Evolutionary conservation across 2,113 vertebrate species (phyloP).

Genomic region (Saccopteryx bilineata): DNA sequence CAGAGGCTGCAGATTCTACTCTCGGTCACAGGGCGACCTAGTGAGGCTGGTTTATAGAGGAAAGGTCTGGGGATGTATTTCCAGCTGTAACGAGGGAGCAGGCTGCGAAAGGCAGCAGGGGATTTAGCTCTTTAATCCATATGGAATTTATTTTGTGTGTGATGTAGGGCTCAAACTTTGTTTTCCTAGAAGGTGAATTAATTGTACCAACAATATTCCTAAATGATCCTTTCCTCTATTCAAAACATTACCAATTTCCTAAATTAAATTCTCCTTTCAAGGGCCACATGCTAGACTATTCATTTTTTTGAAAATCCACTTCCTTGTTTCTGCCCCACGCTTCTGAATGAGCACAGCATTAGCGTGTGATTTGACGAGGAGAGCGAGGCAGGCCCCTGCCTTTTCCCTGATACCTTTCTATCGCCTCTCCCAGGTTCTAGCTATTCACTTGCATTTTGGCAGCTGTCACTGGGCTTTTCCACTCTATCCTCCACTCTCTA

Average conservation of each 20-base stretch:
- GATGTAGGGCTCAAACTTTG: neutral
- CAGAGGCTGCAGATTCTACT: neutral
- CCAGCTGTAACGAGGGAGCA: accelerated
- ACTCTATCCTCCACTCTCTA: neutral
- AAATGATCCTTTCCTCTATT: neutral
- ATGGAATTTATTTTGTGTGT: neutral
- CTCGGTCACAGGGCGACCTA: neutral
- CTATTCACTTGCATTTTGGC: neutral
- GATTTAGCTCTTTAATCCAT: neutral
- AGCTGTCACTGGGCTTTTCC: neutral
- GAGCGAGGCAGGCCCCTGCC: neutral
- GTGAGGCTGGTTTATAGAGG: neutral
- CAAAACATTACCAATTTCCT: neutral
- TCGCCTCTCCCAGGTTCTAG: accelerated
- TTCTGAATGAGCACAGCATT: accelerated
- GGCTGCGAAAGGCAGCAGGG: neutral
- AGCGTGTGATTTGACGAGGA: accelerated
- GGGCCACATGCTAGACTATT: neutral
- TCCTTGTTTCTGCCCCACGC: neutral
- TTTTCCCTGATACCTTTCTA: accelerated
- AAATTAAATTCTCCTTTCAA: neutral
- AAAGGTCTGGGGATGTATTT: accelerated
- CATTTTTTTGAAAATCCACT: neutral
- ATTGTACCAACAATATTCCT: neutral
- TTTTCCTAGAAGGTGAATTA: neutral